These are phyloP conservation scores for Cryptomyrus ogoouensis DNA, from an alignment of 2,113 vertebrate species.

Conservation along the genomic window DNA sequence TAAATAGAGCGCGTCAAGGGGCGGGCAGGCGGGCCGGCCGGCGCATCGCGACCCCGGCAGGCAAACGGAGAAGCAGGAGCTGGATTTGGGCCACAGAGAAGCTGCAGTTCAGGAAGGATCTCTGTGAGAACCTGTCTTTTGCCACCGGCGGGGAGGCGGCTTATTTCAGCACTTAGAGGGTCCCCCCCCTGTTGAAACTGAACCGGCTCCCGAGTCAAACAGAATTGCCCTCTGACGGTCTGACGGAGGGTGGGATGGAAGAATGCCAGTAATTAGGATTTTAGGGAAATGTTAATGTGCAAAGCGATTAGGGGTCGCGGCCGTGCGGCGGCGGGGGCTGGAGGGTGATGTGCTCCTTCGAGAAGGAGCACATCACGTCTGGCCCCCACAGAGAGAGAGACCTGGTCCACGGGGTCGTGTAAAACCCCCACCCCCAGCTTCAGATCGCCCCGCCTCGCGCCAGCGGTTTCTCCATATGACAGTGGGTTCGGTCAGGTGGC, in stretches of 20 bases:
- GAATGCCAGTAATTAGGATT: background rate
- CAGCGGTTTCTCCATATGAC: slow-evolving; percentile 79
- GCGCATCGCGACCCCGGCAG: background rate
- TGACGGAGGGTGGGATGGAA: background rate
- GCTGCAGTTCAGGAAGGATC: background rate
- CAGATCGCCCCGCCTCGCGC: background rate
- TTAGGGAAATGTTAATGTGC: background rate
- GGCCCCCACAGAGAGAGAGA: slow-evolving; percentile 66
- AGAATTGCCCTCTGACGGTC: background rate
- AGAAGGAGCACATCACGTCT: slow-evolving; percentile 13
- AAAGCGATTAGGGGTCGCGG: background rate
- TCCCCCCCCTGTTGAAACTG: background rate
- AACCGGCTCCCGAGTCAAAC: background rate
- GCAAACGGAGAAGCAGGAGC: background rate
- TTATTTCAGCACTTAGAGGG: background rate
- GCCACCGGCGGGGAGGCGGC: background rate
- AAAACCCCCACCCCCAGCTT: background rate
- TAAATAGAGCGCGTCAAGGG: slow-evolving; percentile 9
- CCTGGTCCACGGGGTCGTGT: slow-evolving; percentile 58
- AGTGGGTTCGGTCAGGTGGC: slow-evolving; percentile 76
- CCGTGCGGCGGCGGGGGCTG: no score
- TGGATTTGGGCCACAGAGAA: background rate
- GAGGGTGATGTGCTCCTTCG: background rate
- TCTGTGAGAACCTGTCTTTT: slow-evolving; percentile 1
- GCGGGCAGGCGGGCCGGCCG: background rate